Percentiles rank a stretch among this genome's conserved stretches.
Conservation (phyloP, 2,113 vertebrate genomes). For the Coptodon bakossiorum region DNA sequence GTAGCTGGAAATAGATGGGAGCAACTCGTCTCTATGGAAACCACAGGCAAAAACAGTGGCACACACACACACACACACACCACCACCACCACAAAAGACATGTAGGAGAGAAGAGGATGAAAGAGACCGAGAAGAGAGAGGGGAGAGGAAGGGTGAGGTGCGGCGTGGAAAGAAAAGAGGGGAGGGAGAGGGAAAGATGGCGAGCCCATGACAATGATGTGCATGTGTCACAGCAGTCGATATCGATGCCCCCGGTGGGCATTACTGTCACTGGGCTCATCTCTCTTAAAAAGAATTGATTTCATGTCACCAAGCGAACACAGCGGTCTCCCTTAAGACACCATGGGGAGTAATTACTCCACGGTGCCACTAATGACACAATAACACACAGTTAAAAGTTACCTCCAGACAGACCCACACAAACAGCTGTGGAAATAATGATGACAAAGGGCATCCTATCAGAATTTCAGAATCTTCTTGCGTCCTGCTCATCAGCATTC, state of each 20-base stretch:
- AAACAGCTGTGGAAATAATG: background rate
- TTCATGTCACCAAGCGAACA: conserved; percentile 9
- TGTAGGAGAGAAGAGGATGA: conserved; percentile 58
- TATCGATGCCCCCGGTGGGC: conserved; percentile 27
- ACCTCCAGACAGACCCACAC: background rate
- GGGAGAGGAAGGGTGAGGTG: background rate
- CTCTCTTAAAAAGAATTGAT: conserved; percentile 37
- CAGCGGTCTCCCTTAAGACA: background rate
- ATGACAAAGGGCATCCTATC: background rate
- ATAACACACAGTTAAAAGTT: background rate
- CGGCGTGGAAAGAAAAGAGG: background rate
- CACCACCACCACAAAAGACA: conserved; percentile 47
- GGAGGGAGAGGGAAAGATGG: background rate
- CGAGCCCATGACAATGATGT: background rate
- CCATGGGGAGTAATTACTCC: background rate
- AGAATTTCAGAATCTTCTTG: background rate
- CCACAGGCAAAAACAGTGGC: conserved; percentile 63
- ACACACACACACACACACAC: background rate
- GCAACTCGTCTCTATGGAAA: conserved; percentile 77
- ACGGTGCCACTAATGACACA: background rate
- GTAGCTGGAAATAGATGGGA: conserved; percentile 72
- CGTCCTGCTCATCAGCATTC: background rate
- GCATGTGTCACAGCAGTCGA: conserved; percentile 9
- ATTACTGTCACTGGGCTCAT: conserved; percentile 12
- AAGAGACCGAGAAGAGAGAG: conserved; percentile 14